Conservation (phyloP, 1,140 invertebrate species). For the Hydropsyche tenuis region DNA sequence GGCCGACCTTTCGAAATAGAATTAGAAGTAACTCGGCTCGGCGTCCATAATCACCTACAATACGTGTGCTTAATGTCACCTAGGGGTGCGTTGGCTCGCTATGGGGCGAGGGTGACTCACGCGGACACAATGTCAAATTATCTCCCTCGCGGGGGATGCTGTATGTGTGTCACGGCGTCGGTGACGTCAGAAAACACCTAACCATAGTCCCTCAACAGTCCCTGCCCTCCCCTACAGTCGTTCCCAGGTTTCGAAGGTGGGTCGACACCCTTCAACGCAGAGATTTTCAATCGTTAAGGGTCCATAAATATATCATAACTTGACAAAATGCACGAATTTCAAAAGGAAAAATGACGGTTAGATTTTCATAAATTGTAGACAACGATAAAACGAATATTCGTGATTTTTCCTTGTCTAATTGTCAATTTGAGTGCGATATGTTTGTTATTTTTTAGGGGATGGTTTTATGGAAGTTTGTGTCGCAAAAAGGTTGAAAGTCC, state of each 20-base stretch:
- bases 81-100: not conserved
- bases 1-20: slow-evolving; percentile 7
- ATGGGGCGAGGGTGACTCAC: slow-evolving; percentile 20
- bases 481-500: no score
- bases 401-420: no score
- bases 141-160: slow-evolving; percentile 46
- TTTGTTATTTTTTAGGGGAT: no score
- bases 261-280: slow-evolving; percentile 11
- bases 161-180: slow-evolving; percentile 46
- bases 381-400: no score
- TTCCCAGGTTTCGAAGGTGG: slow-evolving; percentile 9
- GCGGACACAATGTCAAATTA: slow-evolving; percentile 48
- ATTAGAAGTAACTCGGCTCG: slow-evolving; percentile 29
- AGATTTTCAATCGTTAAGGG: no score
- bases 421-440: no score
- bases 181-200: slow-evolving; percentile 27
- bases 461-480: no score
- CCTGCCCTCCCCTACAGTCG: slow-evolving; percentile 14
- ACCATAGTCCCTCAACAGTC: no score
- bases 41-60: slow-evolving; percentile 37
- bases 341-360: no score
- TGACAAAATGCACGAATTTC: no score
- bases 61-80: slow-evolving; percentile 37
- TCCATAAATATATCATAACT: no score
- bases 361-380: no score